Evolutionary conservation across 2,797 vertebrate species (phyloP), one percentile per base, ranked within the genome.

Genomic region (Strix occidentalis): DNA sequence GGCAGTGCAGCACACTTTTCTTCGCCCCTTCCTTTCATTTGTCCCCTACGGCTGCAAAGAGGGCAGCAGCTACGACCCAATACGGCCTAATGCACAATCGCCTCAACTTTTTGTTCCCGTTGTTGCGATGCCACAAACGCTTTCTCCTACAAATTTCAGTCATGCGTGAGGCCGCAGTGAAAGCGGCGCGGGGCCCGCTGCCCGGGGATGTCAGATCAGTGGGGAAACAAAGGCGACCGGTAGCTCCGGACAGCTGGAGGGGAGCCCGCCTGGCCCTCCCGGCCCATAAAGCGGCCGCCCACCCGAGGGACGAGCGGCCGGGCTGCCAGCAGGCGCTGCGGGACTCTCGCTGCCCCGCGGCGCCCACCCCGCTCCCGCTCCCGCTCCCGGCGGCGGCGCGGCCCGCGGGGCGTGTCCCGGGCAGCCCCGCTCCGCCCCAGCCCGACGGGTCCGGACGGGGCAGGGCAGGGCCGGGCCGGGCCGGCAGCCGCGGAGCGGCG

Each of bases 41-140:
- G 31, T 17, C 16, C 46, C 19, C 48, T 4, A 2, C 2, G 14
- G 51, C 46, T 41, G 71, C 17, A 7, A 10, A 15, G 16, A 10
- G 53, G 9, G 35, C 20, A 18, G 61, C 65, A 9, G 56, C 5
- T 12, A 16, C 1, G 9, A 15, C 35, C 16, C 39, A 8, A 1
- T 1, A 15, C 3, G 6, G 28, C 64, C 46, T 4, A 4, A 13
- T 0, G 31, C 41, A 19, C 75, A 11, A 3, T 3, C 1, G 8
- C 31, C 57, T 16, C 29, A 1, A 1, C 50, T 4, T 9, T 54
- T 24, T 31, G 51, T 9, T 50, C n/a, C 77, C 3, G 50, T 4
- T 8, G 61, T 2, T 3, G 57, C 64, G 11, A 3, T 2, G 72
- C 56, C 90, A 29, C 90, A 9, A 35, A 6, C 13, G 17, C 83